phyloP scores from a whole-genome alignment of 2,113 vertebrate species.

The Aldabrachelys gigantea region DNA sequence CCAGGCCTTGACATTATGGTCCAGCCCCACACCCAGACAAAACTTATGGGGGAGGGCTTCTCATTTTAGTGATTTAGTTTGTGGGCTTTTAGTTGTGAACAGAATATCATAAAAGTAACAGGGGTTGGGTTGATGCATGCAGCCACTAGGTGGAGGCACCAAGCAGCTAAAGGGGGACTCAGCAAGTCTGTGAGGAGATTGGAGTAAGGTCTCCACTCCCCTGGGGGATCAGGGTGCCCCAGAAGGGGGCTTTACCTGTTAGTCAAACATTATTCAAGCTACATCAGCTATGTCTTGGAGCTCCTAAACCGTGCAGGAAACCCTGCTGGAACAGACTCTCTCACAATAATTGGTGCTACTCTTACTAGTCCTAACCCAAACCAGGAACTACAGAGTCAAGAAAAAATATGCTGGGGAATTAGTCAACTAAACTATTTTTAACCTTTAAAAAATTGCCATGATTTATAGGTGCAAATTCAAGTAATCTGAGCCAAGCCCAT shows the following conservation, averaged over 20 bases:
- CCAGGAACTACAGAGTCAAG: not conserved
- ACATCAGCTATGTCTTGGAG: not conserved
- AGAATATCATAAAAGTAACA: not conserved
- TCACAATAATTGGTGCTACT: not conserved
- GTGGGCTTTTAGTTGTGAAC: not conserved
- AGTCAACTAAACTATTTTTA: constrained; percentile 7
- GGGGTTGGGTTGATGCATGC: not conserved
- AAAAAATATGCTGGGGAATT: not conserved
- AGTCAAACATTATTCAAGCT: not conserved
- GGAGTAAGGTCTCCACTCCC: not conserved
- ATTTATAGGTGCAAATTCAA: not conserved
- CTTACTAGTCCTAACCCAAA: not conserved
- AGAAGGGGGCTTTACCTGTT: not conserved
- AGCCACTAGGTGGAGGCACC: not conserved
- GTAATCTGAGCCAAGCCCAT: not conserved
- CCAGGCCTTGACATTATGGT: not conserved
- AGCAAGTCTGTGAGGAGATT: not conserved
- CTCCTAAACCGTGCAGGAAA: not conserved
- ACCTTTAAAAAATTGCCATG: not conserved
- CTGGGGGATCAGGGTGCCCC: not conserved
- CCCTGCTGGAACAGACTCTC: not conserved
- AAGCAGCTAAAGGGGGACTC: not conserved
- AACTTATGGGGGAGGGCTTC: not conserved
- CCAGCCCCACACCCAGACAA: not conserved
- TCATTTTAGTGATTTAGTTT: not conserved